Conservation (phyloP, 2,113 vertebrate species). For the Nesospiza acunhae region DNA sequence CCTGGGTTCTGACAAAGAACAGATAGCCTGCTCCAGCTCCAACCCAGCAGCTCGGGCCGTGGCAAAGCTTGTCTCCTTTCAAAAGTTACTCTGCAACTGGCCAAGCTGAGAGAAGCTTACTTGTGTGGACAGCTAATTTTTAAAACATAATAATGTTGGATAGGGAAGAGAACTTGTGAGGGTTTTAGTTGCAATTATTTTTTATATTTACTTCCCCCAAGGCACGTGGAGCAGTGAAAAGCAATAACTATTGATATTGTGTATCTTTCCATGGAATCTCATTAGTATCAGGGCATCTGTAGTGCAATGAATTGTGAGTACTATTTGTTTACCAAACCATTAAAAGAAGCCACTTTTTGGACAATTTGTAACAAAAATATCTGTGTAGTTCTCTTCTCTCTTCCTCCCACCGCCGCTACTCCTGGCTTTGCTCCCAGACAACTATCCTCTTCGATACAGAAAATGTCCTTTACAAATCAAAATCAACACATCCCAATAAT, state of each 20-base stretch:
- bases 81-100: background rate
- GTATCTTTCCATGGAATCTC: background rate
- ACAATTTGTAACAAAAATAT: constrained; percentile 34
- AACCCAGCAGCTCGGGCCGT: accelerated
- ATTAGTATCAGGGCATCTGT: background rate
- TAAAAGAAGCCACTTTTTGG: background rate
- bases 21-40: background rate
- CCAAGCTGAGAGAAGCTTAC: background rate
- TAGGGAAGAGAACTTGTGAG: background rate
- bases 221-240: background rate
- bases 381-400: background rate
- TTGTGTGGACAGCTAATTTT: background rate
- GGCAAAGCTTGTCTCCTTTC: background rate
- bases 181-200: background rate
- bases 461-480: background rate
- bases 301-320: background rate
- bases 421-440: constrained; percentile 31
- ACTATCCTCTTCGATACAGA: background rate
- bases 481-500: background rate
- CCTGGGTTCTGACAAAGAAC: background rate
- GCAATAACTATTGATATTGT: background rate
- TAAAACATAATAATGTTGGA: background rate
- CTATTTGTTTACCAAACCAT: background rate
- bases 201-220: background rate
- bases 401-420: background rate